phyloP scores from a whole-genome alignment of 2,797 vertebrate species.

The Chelon auratus region DNA sequence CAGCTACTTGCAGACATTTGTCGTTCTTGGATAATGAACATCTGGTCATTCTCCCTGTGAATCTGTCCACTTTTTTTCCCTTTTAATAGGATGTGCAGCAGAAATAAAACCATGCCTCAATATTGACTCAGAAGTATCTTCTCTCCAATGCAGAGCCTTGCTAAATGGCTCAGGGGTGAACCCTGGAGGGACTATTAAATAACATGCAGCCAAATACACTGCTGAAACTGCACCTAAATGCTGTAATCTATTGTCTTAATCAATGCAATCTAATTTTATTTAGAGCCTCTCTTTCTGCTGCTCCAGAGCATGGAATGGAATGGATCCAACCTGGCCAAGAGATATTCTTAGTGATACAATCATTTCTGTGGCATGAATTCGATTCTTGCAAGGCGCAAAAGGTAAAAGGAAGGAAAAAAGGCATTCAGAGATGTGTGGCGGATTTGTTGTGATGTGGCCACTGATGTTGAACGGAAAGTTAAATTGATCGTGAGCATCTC shows the following conservation, averaged over 20 bases:
- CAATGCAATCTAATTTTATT: constrained; percentile 67
- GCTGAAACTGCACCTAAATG: constrained; percentile 52
- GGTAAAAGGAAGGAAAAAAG: constrained; percentile 9
- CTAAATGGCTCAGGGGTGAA: constrained; percentile 56
- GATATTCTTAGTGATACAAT: constrained; percentile 67
- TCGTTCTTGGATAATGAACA: constrained; percentile 6
- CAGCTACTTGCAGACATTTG: neutral
- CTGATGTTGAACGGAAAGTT: constrained; percentile 72
- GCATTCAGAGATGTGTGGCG: neutral
- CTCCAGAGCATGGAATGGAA: constrained; percentile 13
- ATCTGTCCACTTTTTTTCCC: neutral
- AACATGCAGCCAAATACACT: constrained; percentile 43
- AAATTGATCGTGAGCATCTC: constrained; percentile 73
- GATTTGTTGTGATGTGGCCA: constrained; percentile 61
- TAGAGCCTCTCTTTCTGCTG: constrained; percentile 37
- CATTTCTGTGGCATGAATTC: constrained; percentile 49
- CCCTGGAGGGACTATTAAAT: constrained; percentile 51
- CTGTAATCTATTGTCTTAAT: constrained; percentile 63
- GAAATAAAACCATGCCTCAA: constrained; percentile 27
- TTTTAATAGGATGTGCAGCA: constrained; percentile 6
- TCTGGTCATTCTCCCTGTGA: neutral
- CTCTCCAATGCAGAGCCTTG: constrained; percentile 27
- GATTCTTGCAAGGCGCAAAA: constrained; percentile 18
- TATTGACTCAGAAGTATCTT: constrained; percentile 40
- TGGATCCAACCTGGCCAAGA: constrained; percentile 37